Base-by-base conservation (phyloP, 2,888 invertebrate species). In the Caenorhabditis virilis region DNA sequence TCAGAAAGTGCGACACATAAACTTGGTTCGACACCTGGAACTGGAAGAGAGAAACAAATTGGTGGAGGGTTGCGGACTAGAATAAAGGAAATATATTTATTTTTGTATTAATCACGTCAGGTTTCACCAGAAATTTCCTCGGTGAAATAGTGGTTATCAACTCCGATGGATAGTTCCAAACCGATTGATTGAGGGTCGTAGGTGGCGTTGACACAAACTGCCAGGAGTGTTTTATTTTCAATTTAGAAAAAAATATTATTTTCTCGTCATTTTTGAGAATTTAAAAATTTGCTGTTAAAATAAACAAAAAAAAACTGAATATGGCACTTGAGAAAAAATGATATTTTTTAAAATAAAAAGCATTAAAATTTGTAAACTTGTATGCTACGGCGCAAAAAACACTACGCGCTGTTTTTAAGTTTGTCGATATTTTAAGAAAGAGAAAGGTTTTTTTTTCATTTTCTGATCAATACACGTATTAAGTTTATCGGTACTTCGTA, bases 41-140 rank as follows among this genome's bases (percentile, higher is more conserved):
- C 68, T 2, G 85, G 85, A 33, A 85, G 73, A n/a, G 75, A 82
- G 60, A 83, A 80, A 67, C 85, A 85, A 15, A 84, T 36, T 1
- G 85, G 83, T 22, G 85, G 85, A 5, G 85, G 85, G 61, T 84
- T 85, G 13, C 72, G 67, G 16, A 76, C 85, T 85, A 78, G 49
- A 82, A 78, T 42, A 15, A 30, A 30, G 11, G 42, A 30, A 42
- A 5, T 26, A 36, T 7, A 3, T 15, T 7, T 13, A 39, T 26
- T 30, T 27, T 25, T 41, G 13, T 7, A 22, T 51, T 15, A n/a
- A 45, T 23, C 5, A 30, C 30, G 16, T 27, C 18, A 23, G 23
- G 23, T 16, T 30, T 60, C 72, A 85, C 85, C 80, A 63, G 85
- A 85, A 18, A 85, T 72, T 49, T 83, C 83, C 57, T 83, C 73